Conservation (phyloP, 2,797 vertebrate species). For the Melanogrammus aeglefinus region DNA sequence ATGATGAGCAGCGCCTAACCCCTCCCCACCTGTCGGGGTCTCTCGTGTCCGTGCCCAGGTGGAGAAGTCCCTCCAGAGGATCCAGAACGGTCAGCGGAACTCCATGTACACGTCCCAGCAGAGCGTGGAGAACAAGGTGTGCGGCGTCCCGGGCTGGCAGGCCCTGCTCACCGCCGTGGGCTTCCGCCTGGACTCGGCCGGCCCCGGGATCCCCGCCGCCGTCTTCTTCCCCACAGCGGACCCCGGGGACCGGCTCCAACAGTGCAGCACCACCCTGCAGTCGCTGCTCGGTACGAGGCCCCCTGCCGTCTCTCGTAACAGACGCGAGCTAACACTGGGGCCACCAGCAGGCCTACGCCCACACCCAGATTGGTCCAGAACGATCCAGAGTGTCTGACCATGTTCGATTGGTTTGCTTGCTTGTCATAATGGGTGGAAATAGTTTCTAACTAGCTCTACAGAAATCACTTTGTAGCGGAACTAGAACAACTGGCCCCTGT, state of each 20-base stretch:
- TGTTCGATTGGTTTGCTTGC: background rate
- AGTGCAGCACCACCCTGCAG: constrained; percentile 95
- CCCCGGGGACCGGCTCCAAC: constrained; percentile 93
- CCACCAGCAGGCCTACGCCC: too few species aligned
- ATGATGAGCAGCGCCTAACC: background rate
- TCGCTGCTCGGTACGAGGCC: constrained; percentile 84
- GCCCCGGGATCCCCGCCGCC: constrained; percentile 88
- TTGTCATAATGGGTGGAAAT: background rate
- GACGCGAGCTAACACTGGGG: too few species aligned
- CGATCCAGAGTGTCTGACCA: background rate
- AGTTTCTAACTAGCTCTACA: background rate
- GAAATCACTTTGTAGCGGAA: background rate
- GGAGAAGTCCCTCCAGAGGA: constrained; percentile 97
- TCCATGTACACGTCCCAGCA: constrained; percentile 99
- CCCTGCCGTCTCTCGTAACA: too few species aligned
- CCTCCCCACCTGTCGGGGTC: background rate
- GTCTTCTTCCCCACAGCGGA: constrained; percentile 97
- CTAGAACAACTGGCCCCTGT: background rate
- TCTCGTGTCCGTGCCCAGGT: constrained; percentile 73
- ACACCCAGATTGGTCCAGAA: background rate
- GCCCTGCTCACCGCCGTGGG: constrained; percentile 92
- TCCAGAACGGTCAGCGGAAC: constrained; percentile 96
- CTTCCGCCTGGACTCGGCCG: constrained; percentile 89
- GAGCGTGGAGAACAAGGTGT: constrained; percentile 98
- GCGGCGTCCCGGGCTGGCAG: constrained; percentile 95